Conservation (phyloP, 2,888 invertebrate species). For the Napeogenes sylphis region DNA sequence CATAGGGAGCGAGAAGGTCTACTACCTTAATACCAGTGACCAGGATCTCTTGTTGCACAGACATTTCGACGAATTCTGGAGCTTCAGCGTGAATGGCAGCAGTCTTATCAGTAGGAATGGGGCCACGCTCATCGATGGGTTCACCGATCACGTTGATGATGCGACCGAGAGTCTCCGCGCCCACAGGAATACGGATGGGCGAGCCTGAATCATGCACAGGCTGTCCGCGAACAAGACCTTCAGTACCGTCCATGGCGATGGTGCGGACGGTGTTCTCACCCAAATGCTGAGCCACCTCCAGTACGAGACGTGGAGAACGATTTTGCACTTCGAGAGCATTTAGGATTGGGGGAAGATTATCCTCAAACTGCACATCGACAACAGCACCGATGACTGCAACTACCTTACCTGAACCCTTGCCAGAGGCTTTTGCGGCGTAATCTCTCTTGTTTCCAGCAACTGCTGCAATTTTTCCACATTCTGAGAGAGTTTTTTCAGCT, state of each 20-base stretch:
- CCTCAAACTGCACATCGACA: constrained; percentile 98
- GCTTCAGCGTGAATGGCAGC: constrained; percentile 94
- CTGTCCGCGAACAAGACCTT: constrained; percentile 93
- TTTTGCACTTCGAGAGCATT: constrained; percentile 96
- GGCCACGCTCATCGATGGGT: constrained; percentile 93
- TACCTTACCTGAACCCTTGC: constrained; percentile 79
- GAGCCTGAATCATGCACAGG: constrained; percentile 88
- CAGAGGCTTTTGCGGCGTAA: constrained; percentile 52
- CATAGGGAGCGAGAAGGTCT: constrained; percentile 94
- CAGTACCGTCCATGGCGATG: constrained; percentile 96
- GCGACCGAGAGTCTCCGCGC: constrained; percentile 90
- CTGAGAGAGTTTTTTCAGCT: constrained; percentile 77
- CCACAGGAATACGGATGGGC: constrained; percentile 95
- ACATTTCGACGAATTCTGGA: constrained; percentile 94
- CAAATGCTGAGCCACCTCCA: constrained; percentile 95
- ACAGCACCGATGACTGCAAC: constrained; percentile 99
- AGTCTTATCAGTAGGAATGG: constrained; percentile 85
- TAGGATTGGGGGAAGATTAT: constrained; percentile 92
- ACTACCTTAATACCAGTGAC: constrained; percentile 97
- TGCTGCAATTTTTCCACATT: constrained; percentile 76
- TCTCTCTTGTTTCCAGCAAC: constrained; percentile 62
- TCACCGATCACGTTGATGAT: constrained; percentile 96
- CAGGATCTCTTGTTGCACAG: constrained; percentile 92
- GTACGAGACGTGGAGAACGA: constrained; percentile 86
- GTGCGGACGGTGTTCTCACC: constrained; percentile 94